Percentiles rank a stretch among this genome's conserved stretches.
phyloP scores from a whole-genome alignment of 2,888 invertebrate species.

The Oeneis ivallda region DNA sequence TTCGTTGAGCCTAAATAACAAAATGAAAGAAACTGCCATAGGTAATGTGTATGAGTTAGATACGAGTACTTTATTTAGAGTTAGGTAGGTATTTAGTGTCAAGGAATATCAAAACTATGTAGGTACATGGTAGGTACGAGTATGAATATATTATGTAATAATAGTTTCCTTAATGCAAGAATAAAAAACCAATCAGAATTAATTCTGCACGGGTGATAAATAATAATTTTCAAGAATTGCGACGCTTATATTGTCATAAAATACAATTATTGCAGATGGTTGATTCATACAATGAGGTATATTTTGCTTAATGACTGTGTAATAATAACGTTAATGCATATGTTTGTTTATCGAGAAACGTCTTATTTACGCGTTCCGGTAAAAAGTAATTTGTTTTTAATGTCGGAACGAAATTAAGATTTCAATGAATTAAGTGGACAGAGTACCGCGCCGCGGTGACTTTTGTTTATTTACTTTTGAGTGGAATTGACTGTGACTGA shows the following conservation, averaged over 20 bases:
- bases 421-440: constrained; percentile 31
- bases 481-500: constrained; percentile 12
- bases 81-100: background rate
- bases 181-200: constrained; percentile 28
- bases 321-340: constrained; percentile 49
- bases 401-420: constrained; percentile 37
- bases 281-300: constrained; percentile 32
- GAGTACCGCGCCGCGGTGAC: constrained; percentile 4
- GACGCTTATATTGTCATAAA: constrained; percentile 35
- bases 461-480: constrained; percentile 12
- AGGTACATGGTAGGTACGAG: too few relatives aligned
- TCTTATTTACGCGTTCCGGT: constrained; percentile 40
- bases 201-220: constrained; percentile 34
- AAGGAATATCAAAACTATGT: background rate
- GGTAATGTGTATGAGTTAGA: too few relatives aligned
- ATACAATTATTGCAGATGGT: constrained; percentile 40
- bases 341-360: constrained; percentile 48
- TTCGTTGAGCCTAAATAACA: too few relatives aligned
- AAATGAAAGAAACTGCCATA: too few relatives aligned
- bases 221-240: constrained; percentile 35
- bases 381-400: constrained; percentile 42
- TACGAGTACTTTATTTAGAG: too few relatives aligned
- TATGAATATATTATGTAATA: background rate
- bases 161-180: constrained; percentile 1
- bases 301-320: constrained; percentile 46